A percentile compares a stretch with the other conserved stretches of the same genome.
These are phyloP conservation scores for Paracanthobrama guichenoti DNA, from an alignment of 2,113 vertebrate species.

Conservation along the genomic window DNA sequence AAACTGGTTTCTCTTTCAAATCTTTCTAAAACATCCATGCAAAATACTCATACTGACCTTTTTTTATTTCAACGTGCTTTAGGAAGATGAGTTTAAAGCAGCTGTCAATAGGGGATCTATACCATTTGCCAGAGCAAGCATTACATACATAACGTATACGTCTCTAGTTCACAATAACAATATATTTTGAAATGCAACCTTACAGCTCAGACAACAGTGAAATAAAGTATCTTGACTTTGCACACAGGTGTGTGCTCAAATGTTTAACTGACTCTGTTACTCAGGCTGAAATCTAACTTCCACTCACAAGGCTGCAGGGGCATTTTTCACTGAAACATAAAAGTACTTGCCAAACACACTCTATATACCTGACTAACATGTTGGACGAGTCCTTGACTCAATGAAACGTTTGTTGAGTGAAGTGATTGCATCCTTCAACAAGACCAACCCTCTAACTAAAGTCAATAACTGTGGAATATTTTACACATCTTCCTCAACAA, in stretches of 20 bases:
- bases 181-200: background rate
- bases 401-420: background rate
- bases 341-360: background rate
- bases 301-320: background rate
- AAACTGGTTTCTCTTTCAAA: background rate
- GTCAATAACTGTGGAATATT: background rate
- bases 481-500: background rate
- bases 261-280: background rate
- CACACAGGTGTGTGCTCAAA: background rate
- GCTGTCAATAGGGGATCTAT: background rate
- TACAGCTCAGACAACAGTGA: background rate
- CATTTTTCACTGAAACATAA: background rate
- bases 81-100: background rate
- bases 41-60: background rate
- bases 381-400: background rate
- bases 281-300: background rate
- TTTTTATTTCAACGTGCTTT: background rate
- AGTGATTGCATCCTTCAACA: background rate
- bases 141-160: too few species aligned
- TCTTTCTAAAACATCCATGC: background rate
- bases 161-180: too few species aligned
- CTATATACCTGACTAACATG: conserved; percentile 9
- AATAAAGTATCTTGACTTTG: background rate
- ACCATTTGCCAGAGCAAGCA: background rate
- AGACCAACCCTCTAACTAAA: background rate